A percentile compares a stretch with the other conserved stretches of the same genome.
Conservation (phyloP, 2,888 invertebrate genomes). For the Ormyrus pomaceus region DNA sequence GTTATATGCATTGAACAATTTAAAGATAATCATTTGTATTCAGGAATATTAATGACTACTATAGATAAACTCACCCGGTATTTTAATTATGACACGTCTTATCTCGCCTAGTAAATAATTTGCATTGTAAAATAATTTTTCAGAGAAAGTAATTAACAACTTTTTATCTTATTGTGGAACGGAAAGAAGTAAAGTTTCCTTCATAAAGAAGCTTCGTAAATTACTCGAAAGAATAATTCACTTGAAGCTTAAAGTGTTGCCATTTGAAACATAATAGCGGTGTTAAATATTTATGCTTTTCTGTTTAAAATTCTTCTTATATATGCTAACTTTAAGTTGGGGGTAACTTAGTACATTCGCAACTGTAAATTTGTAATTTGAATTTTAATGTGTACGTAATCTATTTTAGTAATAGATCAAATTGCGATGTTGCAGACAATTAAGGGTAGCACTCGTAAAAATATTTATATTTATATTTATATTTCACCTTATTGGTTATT, state of each 20-base stretch:
- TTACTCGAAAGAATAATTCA: slow-evolving; percentile 45
- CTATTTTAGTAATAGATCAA: no score
- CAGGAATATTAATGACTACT: no score
- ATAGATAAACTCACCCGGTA: no score
- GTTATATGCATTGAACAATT: no score
- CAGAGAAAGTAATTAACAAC: not conserved
- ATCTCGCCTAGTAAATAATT: slow-evolving; percentile 2
- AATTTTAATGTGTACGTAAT: not conserved
- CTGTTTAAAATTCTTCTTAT: not conserved
- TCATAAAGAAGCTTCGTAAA: slow-evolving; percentile 35
- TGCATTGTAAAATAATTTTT: slow-evolving; percentile 27
- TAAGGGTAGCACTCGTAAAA: no score
- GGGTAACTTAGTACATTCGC: not conserved
- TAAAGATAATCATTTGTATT: no score
- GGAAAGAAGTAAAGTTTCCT: slow-evolving; percentile 10
- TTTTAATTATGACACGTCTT: not conserved
- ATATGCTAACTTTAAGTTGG: not conserved
- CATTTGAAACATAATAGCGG: slow-evolving; percentile 8
- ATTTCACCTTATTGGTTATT: no score
- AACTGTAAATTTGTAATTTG: slow-evolving; percentile 8
- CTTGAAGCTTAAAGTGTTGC: slow-evolving; percentile 26
- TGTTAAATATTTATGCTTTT: slow-evolving; percentile 29
- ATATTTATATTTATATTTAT: no score
- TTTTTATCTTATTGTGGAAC: not conserved
- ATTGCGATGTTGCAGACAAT: no score